A percentile compares a stretch with the other conserved stretches of the same genome.
These are phyloP conservation scores for Argynnis bischoffii DNA, from an alignment of 2,888 invertebrate species.

Conservation along the genomic window DNA sequence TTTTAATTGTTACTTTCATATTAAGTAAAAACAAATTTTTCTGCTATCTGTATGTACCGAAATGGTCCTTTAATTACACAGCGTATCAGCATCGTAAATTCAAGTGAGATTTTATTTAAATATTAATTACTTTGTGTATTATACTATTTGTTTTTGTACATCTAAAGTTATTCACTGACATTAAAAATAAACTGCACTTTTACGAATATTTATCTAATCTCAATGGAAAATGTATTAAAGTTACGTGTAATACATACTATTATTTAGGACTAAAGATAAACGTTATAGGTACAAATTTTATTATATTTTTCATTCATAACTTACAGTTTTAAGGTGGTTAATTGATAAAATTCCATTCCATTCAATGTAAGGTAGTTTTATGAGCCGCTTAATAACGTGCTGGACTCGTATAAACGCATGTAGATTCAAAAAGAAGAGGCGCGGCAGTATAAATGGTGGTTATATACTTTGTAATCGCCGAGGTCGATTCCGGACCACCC, in stretches of 20 bases:
- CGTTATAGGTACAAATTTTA: background rate
- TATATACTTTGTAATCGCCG: slow-evolving; percentile 68
- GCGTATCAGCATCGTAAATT: slow-evolving; percentile 61
- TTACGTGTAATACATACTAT: no score
- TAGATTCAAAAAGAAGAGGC: slow-evolving; percentile 39
- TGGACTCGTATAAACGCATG: slow-evolving; percentile 31
- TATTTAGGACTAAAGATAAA: background rate
- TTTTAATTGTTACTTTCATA: background rate
- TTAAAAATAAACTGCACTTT: slow-evolving; percentile 2
- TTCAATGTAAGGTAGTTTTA: slow-evolving; percentile 13
- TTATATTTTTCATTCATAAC: background rate
- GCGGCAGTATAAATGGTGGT: slow-evolving; percentile 50
- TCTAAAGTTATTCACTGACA: background rate
- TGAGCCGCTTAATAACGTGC: slow-evolving; percentile 33
- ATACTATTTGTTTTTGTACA: slow-evolving; percentile 23
- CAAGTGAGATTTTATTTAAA: slow-evolving; percentile 66
- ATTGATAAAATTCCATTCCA: background rate
- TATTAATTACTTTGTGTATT: slow-evolving; percentile 51
- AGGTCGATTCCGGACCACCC: slow-evolving; percentile 76
- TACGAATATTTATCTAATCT: no score
- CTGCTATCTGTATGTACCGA: slow-evolving; percentile 41
- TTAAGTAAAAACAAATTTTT: slow-evolving; percentile 25
- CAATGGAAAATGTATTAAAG: no score
- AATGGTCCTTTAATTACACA: slow-evolving; percentile 61
- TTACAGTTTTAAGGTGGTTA: slow-evolving; percentile 6